Evolutionary conservation across 2,888 invertebrate genomes (phyloP).

Genomic region (Latrodectus elegans): DNA sequence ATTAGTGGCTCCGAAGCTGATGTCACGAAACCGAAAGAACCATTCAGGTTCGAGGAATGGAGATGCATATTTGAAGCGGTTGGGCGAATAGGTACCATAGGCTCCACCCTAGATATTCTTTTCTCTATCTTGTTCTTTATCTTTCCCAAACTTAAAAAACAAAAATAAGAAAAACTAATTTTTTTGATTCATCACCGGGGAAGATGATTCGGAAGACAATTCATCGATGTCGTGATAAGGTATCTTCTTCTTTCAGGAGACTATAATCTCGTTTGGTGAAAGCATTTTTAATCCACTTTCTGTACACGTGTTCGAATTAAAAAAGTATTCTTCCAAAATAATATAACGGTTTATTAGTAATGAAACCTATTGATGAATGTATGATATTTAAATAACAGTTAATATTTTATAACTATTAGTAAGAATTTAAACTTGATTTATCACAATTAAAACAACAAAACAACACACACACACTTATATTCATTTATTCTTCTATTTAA

Average conservation of each 20-base stretch:
- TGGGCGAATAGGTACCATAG: conserved; percentile 11
- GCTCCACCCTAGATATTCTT: conserved; percentile 52
- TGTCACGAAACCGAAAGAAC: conserved; percentile 43
- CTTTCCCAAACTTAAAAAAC: conserved; percentile 22
- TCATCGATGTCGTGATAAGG: conserved; percentile 43
- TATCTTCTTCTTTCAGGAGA: not conserved
- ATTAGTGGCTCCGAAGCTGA: conserved; percentile 48
- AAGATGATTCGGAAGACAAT: conserved; percentile 55
- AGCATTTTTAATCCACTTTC: too few relatives aligned
- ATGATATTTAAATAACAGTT: too few relatives aligned
- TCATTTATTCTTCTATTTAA: too few relatives aligned
- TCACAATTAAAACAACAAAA: too few relatives aligned
- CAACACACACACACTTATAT: too few relatives aligned
- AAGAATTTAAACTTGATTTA: too few relatives aligned
- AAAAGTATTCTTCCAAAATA: too few relatives aligned
- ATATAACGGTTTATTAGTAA: too few relatives aligned
- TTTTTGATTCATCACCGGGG: conserved; percentile 18
- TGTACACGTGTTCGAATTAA: too few relatives aligned
- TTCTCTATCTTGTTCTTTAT: conserved; percentile 13
- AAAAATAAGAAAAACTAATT: conserved; percentile 5
- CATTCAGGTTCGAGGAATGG: conserved; percentile 39
- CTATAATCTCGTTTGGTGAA: too few relatives aligned
- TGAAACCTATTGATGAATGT: too few relatives aligned
- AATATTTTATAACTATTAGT: too few relatives aligned
- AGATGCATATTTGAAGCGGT: conserved; percentile 39